Base-by-base conservation (phyloP, 2,797 vertebrate species). In the Peromyscus eremicus region DNA sequence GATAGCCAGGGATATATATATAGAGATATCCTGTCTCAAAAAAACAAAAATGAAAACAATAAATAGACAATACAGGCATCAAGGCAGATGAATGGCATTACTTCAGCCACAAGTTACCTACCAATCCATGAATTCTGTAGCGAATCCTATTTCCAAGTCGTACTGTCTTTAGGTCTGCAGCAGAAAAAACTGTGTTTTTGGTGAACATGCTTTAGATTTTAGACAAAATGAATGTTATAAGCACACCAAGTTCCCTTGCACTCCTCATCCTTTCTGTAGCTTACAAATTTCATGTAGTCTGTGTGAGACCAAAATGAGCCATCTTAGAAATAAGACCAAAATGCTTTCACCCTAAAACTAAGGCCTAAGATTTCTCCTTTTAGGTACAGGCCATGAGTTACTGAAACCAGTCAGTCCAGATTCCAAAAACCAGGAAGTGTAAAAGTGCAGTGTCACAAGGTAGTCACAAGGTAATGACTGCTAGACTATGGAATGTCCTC, bases 161-260 rank as follows among this genome's bases (percentile, higher is more conserved):
- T 37, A 5, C 25, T 49, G 11, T 68, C 71, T 82, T 91, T 27
- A 93, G 55, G 13, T 86, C 52, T 91, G 55, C 14, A 82, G 60
- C 40, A 23, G 62, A n/a, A 70, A 70, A 60, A 55, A 5, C 1
- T 10, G 14, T 21, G 12, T 64, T 84, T 86, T 82, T 43, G 77
- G 19, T 1, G n/a, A 86, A 68, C 13, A 32, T 1, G 3, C 13
- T 91, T 94, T 85, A 77, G 40, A 7, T 64, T 77, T 86, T 17
- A 83, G 62, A 82, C 23, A 70, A 94, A 90, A 89, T 79, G 46
- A 92, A 95, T 40, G n/a, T 49, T 49, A 29, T 34, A 60, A 73
- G 6, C 7, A 16, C 8, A 73, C 27, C 40, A 57, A 29, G 34
- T 90, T 75, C 73, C 11, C 43, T 79, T 91, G 70, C 2, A 79